phyloP scores from a whole-genome alignment of 2,113 vertebrate species.

The Ovis canadensis region DNA sequence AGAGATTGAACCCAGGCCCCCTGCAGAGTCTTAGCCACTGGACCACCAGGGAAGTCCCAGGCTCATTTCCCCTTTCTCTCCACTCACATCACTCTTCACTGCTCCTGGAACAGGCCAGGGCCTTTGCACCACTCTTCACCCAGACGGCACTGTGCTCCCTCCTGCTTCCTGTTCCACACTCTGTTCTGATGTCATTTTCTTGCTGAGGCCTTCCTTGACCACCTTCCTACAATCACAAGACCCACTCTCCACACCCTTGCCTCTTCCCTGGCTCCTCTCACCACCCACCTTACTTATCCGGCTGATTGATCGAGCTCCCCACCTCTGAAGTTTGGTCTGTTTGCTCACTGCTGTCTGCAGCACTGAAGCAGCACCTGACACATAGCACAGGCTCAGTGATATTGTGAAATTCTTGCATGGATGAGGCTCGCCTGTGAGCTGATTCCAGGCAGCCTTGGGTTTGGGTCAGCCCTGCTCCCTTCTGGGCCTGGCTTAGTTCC shows the following conservation, averaged over 20 bases:
- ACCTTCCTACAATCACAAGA: not conserved
- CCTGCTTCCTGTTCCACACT: not conserved
- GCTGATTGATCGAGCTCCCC: fast-evolving
- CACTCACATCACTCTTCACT: not conserved
- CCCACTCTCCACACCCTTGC: no score
- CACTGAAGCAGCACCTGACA: not conserved
- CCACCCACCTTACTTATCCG: no score
- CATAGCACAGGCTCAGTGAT: not conserved
- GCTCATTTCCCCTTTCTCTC: not conserved
- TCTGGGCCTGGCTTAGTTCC: not conserved
- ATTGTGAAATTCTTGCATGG: not conserved
- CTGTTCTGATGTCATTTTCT: not conserved
- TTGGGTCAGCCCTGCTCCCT: not conserved
- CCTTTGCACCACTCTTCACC: not conserved
- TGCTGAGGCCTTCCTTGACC: not conserved
- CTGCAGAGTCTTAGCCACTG: not conserved
- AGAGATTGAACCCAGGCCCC: not conserved
- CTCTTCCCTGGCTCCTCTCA: not conserved
- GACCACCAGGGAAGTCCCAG: not conserved
- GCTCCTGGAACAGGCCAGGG: not conserved
- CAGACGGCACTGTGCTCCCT: not conserved
- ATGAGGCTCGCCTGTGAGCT: not conserved
- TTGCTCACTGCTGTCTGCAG: not conserved
- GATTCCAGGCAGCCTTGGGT: not conserved
- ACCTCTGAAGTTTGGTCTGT: not conserved